Evolutionary conservation across 2,888 invertebrate genomes (phyloP), one percentile per base, ranked within the genome.

Genomic region (Papilio demoleus): DNA sequence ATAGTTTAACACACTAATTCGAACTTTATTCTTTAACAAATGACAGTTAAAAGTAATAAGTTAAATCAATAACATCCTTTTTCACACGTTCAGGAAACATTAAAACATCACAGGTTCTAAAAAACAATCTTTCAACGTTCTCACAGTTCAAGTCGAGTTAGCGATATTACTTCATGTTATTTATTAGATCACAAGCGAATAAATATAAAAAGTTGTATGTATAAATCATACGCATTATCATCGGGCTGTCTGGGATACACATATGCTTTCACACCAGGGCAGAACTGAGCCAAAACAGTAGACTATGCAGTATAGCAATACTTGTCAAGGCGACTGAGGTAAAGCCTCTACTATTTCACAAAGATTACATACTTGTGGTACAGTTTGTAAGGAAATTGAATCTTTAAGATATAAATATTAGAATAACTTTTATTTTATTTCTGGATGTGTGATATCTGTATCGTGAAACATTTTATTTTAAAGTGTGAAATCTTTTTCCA

Each of bases 161-260:
- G 38, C n/a, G n/a, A n/a, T n/a, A 19, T 50, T 60, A 47, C 65
- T 36, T 42, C 45, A 36, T 17, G 36, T 42, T 58, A 60, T 60
- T 66, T 60, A 66, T 50, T 47, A 60, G 27, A 59, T 38, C 59
- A 66, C 38, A 34, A 47, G 36, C 27, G 47, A 66, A 47, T 60
- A 60, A 50, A 38, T 47, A 66, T 22, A 66, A 60, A 66, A 60
- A 66, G 12, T 4, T 12, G 24, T 17, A 65, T 68, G 42, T 50
- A 68, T 68, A 65, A 64, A 50, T 58, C 62, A 65, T 61, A 17
- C 27, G 42, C 56, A 64, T 50, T 58, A 59, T 68, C 53, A 38
- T 27, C 45, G 17, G 63, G 34, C 36, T 45, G 70, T 68, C 58
- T 69, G 69, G 67, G 63, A 47, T 67, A 40, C 61, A 61, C 47